These are phyloP conservation scores for Hippoglossus hippoglossus DNA, from an alignment of 2,797 vertebrate genomes.

Conservation along the genomic window DNA sequence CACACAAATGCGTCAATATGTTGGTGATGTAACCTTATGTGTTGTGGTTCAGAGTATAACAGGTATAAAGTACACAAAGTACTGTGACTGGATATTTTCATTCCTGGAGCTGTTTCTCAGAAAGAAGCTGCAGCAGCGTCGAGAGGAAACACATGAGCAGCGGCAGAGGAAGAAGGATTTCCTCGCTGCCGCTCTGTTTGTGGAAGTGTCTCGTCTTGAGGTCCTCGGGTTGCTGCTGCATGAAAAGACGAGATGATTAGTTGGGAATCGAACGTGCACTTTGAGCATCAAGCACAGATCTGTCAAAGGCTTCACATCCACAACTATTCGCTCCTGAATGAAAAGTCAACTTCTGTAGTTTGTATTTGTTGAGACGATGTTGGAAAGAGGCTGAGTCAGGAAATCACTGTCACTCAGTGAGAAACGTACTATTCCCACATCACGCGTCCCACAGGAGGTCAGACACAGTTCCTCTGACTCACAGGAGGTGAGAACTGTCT, in stretches of 20 bases:
- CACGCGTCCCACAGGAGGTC: slow-evolving; percentile 62
- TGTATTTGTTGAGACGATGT: slow-evolving; percentile 23
- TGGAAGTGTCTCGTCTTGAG: slow-evolving; percentile 38
- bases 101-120: slow-evolving; percentile 21
- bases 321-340: too few species aligned
- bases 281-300: too few species aligned
- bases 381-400: slow-evolving; percentile 51
- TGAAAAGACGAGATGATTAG: slow-evolving; percentile 14
- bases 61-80: too few species aligned
- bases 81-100: neutral
- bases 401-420: slow-evolving; percentile 47
- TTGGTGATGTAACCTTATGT: too few species aligned
- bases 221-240: slow-evolving; percentile 6
- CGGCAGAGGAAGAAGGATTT: slow-evolving; percentile 47
- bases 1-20: too few species aligned
- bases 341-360: neutral
- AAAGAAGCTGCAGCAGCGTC: slow-evolving; percentile 14
- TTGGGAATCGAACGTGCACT: neutral
- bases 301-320: too few species aligned
- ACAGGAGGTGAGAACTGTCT: slow-evolving; percentile 38
- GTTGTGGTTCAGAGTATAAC: too few species aligned
- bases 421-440: slow-evolving; percentile 50
- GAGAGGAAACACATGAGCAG: slow-evolving; percentile 48
- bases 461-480: slow-evolving; percentile 54
- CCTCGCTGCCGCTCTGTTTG: slow-evolving; percentile 44